Percentiles rank a stretch among this genome's conserved stretches.
Conservation (phyloP, 2,888 invertebrate species). For the Thecophora atra region DNA sequence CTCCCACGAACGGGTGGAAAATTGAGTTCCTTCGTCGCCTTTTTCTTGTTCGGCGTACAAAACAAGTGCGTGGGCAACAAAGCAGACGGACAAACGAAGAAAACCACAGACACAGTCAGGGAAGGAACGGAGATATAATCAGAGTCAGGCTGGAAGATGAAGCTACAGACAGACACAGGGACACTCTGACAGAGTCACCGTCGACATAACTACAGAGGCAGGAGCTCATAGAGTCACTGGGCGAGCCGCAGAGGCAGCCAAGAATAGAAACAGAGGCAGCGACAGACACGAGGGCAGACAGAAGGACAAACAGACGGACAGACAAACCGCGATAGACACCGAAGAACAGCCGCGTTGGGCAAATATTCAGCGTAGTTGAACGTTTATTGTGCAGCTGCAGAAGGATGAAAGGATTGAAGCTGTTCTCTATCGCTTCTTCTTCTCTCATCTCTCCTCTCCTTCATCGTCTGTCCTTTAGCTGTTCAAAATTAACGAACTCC, state of each 20-base stretch:
- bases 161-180: neutral
- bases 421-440: too few species aligned
- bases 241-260: too few species aligned
- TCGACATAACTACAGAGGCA: too few species aligned
- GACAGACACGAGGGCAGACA: neutral
- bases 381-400: conserved; percentile 17
- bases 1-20: conserved; percentile 21
- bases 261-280: too few species aligned
- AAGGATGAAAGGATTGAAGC: too few species aligned
- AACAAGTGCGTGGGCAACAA: conserved; percentile 50
- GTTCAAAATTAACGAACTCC: conserved; percentile 41
- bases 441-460: neutral
- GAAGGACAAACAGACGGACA: neutral
- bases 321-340: neutral
- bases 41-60: neutral
- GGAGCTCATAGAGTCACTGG: too few species aligned
- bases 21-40: conserved; percentile 41
- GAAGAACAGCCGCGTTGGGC: neutral
- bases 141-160: neutral
- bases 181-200: neutral
- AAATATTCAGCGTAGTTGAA: neutral
- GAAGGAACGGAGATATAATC: neutral
- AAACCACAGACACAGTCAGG: neutral
- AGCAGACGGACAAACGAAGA: neutral
- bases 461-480: neutral